Evolutionary conservation across 2,888 invertebrate species (phyloP), one percentile per base, ranked within the genome.

Genomic region (Drosophila histrio): DNA sequence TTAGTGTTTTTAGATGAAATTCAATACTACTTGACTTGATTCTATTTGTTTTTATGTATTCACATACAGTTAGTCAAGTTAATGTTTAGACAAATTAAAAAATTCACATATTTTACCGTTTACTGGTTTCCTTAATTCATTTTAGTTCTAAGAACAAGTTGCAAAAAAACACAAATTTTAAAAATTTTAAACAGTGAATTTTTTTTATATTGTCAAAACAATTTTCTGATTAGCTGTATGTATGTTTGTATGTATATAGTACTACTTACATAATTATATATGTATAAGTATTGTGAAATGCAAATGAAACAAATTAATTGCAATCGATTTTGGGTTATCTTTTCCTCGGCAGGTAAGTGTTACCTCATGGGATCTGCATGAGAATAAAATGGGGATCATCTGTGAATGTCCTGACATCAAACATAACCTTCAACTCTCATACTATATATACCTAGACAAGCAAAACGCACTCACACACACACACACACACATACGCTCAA

Each of bases 321-420:
- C 17, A 30, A 57, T 24, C 26, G 44, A 59, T 34, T 46, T 57
- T 60, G 52, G 28, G 39, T 47, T 39, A 24, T 30, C 26, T 41
- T 24, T 36, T 32, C 9, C 46, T 17, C 36, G 32, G 19, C 87
- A 83, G 87, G 81, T 81, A 87, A 87, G 81, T 81, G 8, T 9
- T 53, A 21, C 11, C 57, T 65, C 66, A 49, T 41, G 58, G 77
- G 72, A 24, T 36, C 54, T 80, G 81, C 81, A 81, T 84, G 81
- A 87, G 64, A 62, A 41, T 61, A 56, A 61, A 72, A 62, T 61
- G 77, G 85, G 87, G 87, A 68, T 81, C 82, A 87, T 87, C 66
- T 75, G 82, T 83, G 73, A 79, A 64, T 67, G 82, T 83, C 82
- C 77, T 69, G 70, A 43, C 85, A 82, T 87, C 38, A 65, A 67